phyloP scores from a whole-genome alignment of 2,888 invertebrate genomes.

The Amorpha juglandis region DNA sequence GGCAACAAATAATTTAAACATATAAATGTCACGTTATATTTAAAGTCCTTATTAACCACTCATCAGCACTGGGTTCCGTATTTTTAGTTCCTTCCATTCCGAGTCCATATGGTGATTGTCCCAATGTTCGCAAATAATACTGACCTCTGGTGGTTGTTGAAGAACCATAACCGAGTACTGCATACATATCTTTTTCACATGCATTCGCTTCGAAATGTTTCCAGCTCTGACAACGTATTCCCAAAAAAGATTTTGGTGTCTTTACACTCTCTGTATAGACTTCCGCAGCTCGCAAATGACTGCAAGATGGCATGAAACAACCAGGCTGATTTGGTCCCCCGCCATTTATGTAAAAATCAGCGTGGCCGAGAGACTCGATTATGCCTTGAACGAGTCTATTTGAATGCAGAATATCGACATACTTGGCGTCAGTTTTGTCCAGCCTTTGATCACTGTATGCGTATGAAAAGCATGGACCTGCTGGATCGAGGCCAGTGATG shows the following conservation, averaged over 20 bases:
- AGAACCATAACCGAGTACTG: constrained; percentile 77
- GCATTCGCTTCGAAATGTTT: constrained; percentile 65
- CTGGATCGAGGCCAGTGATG: constrained; percentile 79
- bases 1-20: constrained; percentile 45
- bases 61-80: constrained; percentile 45
- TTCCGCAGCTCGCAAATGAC: constrained; percentile 75
- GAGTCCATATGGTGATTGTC: constrained; percentile 67
- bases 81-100: constrained; percentile 71
- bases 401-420: constrained; percentile 77
- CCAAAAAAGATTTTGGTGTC: constrained; percentile 71
- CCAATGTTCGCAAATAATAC: constrained; percentile 72
- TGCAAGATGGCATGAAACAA: constrained; percentile 82
- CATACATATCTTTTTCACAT: constrained; percentile 64
- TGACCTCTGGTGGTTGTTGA: constrained; percentile 68
- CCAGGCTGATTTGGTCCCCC: constrained; percentile 89
- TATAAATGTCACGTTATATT: constrained; percentile 46
- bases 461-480: constrained; percentile 78
- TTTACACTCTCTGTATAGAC: constrained; percentile 73
- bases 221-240: constrained; percentile 69
- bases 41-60: constrained; percentile 54
- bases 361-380: constrained; percentile 86
- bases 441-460: constrained; percentile 72
- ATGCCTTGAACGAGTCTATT: constrained; percentile 77
- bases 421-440: constrained; percentile 71
- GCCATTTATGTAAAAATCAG: constrained; percentile 90